These are phyloP conservation scores for Meles meles DNA, from an alignment of 2,113 vertebrate genomes.

Conservation along the genomic window DNA sequence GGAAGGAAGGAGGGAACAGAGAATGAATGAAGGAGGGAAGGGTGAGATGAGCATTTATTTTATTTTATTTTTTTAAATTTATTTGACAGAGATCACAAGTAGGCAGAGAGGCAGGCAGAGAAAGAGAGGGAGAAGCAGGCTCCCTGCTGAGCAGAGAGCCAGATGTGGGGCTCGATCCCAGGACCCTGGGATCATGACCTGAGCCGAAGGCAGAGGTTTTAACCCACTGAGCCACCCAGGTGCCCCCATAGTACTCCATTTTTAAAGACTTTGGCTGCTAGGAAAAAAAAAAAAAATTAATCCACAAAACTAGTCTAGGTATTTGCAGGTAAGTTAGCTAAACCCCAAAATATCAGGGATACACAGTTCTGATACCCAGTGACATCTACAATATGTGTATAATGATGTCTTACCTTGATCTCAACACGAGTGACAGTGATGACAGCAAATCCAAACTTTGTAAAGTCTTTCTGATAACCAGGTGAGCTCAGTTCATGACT, in stretches of 20 bases:
- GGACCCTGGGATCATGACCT: no score
- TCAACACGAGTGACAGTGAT: neutral
- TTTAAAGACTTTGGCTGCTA: neutral
- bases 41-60: no score
- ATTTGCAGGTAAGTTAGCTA: neutral
- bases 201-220: no score
- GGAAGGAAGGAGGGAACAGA: no score
- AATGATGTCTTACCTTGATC: neutral
- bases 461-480: neutral
- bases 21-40: no score
- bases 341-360: neutral
- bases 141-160: no score
- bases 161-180: no score
- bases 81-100: no score
- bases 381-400: neutral
- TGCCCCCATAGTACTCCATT: neutral
- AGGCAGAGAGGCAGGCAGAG: no score
- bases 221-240: no score
- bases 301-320: neutral
- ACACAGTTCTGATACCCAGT: neutral
- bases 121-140: no score
- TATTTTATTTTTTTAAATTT: no score
- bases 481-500: neutral
- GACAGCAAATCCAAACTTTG: neutral
- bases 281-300: neutral